These are phyloP conservation scores for Cyclophora punctaria DNA, from an alignment of 2,888 invertebrate species.

Conservation along the genomic window DNA sequence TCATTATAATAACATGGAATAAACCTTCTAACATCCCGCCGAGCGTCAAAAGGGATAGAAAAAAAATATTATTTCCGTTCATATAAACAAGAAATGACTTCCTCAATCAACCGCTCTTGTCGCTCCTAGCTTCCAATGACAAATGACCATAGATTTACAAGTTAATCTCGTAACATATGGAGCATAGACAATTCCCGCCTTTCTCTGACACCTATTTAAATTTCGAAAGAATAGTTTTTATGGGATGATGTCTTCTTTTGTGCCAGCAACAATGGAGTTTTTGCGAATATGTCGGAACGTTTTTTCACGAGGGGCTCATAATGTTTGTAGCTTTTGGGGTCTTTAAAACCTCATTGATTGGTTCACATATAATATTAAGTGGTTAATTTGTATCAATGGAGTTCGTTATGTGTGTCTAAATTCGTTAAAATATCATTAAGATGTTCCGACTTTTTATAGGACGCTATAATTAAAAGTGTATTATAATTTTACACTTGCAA, in stretches of 20 bases:
- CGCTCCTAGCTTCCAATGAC: slow-evolving; percentile 48
- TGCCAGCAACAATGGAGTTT: slow-evolving; percentile 60
- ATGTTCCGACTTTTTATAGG: too few relatives aligned
- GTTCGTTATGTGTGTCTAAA: slow-evolving; percentile 31
- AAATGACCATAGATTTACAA: slow-evolving; percentile 64
- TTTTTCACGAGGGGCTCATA: slow-evolving; percentile 44
- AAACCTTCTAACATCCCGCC: slow-evolving; percentile 46
- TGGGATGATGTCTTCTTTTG: slow-evolving; percentile 68
- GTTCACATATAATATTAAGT: slow-evolving; percentile 53
- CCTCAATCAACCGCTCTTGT: slow-evolving; percentile 63
- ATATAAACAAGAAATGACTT: slow-evolving; percentile 67
- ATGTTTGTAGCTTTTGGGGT: slow-evolving; percentile 47
- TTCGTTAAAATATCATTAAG: neutral
- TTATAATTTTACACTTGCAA: too few relatives aligned
- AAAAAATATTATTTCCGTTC: slow-evolving; percentile 70
- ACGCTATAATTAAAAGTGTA: too few relatives aligned
- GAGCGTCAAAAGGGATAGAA: slow-evolving; percentile 45
- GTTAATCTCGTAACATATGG: slow-evolving; percentile 70
- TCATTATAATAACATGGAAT: too few relatives aligned
- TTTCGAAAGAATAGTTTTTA: slow-evolving; percentile 48
- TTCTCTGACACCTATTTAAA: slow-evolving; percentile 45
- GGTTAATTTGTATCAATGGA: slow-evolving; percentile 51
- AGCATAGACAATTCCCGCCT: slow-evolving; percentile 52
- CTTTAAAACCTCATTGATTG: slow-evolving; percentile 56
- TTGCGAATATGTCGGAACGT: slow-evolving; percentile 59